phyloP scores from a whole-genome alignment of 1,140 invertebrate genomes.

The Lasaia peninsularis region DNA sequence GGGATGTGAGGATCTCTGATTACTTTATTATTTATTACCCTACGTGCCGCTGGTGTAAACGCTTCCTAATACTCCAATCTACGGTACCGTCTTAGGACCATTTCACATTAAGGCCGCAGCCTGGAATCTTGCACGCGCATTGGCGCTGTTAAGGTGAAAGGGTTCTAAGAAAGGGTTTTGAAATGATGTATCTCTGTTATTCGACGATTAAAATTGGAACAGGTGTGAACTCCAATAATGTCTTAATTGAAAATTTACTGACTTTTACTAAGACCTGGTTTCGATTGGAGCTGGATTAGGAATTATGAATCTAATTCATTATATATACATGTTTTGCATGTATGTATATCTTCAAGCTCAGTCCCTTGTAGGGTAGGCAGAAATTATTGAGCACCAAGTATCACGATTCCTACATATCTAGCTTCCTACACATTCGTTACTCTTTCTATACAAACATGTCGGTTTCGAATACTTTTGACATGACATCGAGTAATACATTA shows the following conservation, averaged over 20 bases:
- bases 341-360: no score
- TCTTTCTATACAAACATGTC: no score
- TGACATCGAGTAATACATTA: no score
- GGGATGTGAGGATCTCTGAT: slow-evolving; percentile 75
- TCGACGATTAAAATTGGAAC: not conserved
- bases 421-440: no score
- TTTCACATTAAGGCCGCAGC: slow-evolving; percentile 32
- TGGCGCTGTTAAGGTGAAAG: slow-evolving; percentile 25
- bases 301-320: no score
- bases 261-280: not conserved
- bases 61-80: slow-evolving; percentile 33
- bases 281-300: slow-evolving; percentile 15
- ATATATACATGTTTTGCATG: no score
- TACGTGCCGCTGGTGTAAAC: slow-evolving; percentile 37
- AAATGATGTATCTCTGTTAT: slow-evolving; percentile 13
- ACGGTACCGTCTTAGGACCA: slow-evolving; percentile 46
- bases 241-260: not conserved
- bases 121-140: slow-evolving; percentile 12
- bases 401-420: no score
- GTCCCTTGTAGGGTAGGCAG: no score
- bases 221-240: not conserved
- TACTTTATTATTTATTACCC: slow-evolving; percentile 76
- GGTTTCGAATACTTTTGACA: no score
- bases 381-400: no score
- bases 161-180: slow-evolving; percentile 34